Conservation (phyloP, 2,888 invertebrate species). For the Pachycephus smyrnensis region DNA sequence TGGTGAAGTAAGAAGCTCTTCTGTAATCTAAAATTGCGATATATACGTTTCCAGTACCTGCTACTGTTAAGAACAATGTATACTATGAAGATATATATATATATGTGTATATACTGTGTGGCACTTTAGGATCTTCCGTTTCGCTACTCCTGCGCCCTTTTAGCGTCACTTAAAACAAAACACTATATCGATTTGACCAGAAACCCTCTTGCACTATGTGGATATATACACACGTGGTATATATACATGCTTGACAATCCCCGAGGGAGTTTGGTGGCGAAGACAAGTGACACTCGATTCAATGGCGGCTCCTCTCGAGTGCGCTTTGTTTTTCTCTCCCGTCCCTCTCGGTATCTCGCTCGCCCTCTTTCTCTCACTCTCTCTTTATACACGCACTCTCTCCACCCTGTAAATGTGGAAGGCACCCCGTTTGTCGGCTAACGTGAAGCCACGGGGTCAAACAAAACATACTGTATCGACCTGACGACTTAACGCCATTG, state of each 20-base stretch:
- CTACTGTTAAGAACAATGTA: background rate
- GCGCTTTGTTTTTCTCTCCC: conserved; percentile 46
- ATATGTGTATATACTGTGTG: background rate
- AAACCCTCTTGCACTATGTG: conserved; percentile 20
- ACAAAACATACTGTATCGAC: conserved; percentile 24
- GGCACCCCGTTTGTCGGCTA: conserved; percentile 3
- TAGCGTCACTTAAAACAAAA: conserved; percentile 50
- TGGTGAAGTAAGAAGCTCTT: background rate
- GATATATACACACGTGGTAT: conserved; percentile 2
- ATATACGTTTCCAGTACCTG: background rate
- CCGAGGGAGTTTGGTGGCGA: conserved; percentile 45
- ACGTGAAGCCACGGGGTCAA: conserved; percentile 22
- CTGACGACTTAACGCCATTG: conserved; percentile 28
- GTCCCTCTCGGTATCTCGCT: conserved; percentile 4
- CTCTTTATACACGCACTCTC: background rate
- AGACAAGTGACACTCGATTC: conserved; percentile 63
- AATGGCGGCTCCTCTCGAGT: conserved; percentile 46
- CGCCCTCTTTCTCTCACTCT: conserved; percentile 13
- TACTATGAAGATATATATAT: background rate
- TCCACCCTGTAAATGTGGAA: background rate
- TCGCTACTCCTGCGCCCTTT: conserved; percentile 34
- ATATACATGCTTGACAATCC: conserved; percentile 41
- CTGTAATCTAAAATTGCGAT: background rate
- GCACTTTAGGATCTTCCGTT: background rate
- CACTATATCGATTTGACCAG: conserved; percentile 52